Evolutionary conservation across 2,113 vertebrate genomes (phyloP), one percentile per base, ranked within the genome.

Genomic region (Phasianus colchicus): DNA sequence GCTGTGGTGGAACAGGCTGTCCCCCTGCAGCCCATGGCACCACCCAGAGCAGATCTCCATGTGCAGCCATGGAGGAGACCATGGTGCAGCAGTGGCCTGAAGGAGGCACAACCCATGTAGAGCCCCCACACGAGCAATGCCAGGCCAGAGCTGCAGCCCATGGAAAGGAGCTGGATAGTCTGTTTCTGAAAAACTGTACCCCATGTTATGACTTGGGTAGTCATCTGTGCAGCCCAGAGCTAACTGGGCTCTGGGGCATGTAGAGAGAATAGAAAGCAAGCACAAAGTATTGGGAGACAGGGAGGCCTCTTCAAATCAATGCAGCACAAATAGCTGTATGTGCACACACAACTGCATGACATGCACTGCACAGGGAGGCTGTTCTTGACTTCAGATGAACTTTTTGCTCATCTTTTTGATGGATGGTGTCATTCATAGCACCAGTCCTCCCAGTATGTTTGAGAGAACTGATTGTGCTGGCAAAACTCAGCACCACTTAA

Each of bases 11-110:
- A 0, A 2, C 13, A 54, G 19, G 6, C 8, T 54, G 32, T 27
- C 7, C 4, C 38, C 3, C 22, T 6, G 4, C 20, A 64, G 17
- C 14, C n/a, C 17, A 47, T 3, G 57, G 7, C 1, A 11, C 73
- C 21, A 70, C 0, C 0, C 2, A 5, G 38, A 63, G 38, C 21
- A 55, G 10, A 55, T 63, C 21, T 12, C 13, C 17, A 66, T 5
- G 7, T 20, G 32, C 17, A 40, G 27, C 9, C 1, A 0, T 16
- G 14, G 34, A 30, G 11, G 6, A 55, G 2, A 6, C 1, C 67
- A 30, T 0, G 1, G 3, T 1, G 0, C 10, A 47, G n/a, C 10
- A 63, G 57, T 19, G 2, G 2, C 40, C 57, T 45, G 22, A 48
- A 48, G 24, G 22, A 24, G 29, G 15, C 22, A 29, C 27, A 40